Evolutionary conservation across 2,888 invertebrate species (phyloP).

Genomic region (Julus scanicus): DNA sequence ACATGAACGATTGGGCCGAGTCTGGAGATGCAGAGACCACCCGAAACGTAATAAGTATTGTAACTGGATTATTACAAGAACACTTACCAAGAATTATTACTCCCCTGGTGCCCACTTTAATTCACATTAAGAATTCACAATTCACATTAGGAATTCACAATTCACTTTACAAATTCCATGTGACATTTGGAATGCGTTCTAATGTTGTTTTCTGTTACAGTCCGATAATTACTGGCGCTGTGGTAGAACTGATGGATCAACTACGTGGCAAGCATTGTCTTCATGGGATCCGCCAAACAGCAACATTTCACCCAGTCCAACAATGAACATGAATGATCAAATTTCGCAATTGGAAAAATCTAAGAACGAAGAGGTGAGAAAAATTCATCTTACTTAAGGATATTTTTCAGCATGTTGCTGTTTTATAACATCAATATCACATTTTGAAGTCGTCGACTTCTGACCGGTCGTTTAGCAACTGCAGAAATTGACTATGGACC

Average conservation of each 20-base stretch:
- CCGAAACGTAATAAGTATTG: background rate
- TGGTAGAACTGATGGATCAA: background rate
- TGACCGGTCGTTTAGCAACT: too few relatives aligned
- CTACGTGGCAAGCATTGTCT: background rate
- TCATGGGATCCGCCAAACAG: background rate
- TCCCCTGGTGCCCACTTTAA: too few relatives aligned
- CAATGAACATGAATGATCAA: background rate
- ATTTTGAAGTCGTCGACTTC: too few relatives aligned
- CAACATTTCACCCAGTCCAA: background rate
- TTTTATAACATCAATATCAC: too few relatives aligned
- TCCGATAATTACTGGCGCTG: background rate
- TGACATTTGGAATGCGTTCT: background rate
- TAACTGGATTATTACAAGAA: too few relatives aligned
- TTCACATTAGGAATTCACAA: too few relatives aligned
- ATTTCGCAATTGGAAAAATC: background rate
- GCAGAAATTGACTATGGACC: too few relatives aligned
- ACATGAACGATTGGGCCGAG: background rate
- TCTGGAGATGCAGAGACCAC: background rate
- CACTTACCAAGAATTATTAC: too few relatives aligned
- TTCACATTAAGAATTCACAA: too few relatives aligned
- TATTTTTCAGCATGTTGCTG: too few relatives aligned
- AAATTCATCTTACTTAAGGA: background rate
- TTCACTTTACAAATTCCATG: background rate
- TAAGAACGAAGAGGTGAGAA: slow-evolving; percentile 5
- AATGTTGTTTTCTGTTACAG: background rate